These are phyloP conservation scores for Varroa destructor DNA, from an alignment of 1,140 invertebrate species.

Conservation along the genomic window DNA sequence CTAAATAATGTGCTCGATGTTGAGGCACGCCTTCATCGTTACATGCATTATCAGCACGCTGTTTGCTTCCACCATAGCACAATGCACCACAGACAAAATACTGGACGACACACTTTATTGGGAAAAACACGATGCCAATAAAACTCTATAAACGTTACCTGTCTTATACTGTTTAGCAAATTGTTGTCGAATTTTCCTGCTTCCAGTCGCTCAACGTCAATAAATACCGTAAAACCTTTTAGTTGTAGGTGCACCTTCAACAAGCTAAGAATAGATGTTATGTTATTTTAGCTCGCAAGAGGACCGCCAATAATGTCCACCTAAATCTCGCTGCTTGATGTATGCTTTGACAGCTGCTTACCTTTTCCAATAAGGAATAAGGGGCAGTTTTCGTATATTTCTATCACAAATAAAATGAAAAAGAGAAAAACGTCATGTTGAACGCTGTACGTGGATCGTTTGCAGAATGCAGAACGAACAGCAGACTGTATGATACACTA, in stretches of 20 bases:
- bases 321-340: constrained; percentile 17
- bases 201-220: constrained; percentile 83
- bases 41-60: too few relatives aligned
- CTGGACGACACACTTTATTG: too few relatives aligned
- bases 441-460: too few relatives aligned
- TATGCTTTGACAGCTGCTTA: background rate
- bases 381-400: background rate
- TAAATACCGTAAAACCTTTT: constrained; percentile 82
- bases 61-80: too few relatives aligned
- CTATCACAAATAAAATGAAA: too few relatives aligned
- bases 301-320: constrained; percentile 28
- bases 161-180: constrained; percentile 83
- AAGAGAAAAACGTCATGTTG: too few relatives aligned
- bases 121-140: too few relatives aligned
- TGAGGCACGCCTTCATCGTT: too few relatives aligned
- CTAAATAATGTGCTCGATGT: too few relatives aligned
- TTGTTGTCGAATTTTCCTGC: constrained; percentile 98
- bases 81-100: too few relatives aligned
- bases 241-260: constrained; percentile 81
- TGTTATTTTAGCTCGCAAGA: background rate
- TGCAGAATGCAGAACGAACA: too few relatives aligned
- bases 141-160: too few relatives aligned
- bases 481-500: background rate
- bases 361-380: background rate
- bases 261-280: constrained; percentile 53